These are phyloP conservation scores for Machimus atricapillus DNA, from an alignment of 2,888 invertebrate genomes.

Conservation along the genomic window DNA sequence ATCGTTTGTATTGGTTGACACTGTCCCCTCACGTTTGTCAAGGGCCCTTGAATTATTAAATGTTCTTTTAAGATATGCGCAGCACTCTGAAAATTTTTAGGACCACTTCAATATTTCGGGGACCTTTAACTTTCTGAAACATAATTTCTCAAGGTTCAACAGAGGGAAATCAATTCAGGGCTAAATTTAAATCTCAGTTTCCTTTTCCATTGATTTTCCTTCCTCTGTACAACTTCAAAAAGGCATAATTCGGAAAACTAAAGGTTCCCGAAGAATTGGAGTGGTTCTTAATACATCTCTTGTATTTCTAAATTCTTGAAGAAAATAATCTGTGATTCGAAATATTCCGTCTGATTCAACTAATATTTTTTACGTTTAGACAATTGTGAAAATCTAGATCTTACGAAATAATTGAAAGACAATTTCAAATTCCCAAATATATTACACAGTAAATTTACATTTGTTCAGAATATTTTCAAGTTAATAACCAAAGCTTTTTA, in stretches of 20 bases:
- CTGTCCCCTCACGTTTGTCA: neutral
- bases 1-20: neutral
- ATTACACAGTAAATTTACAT: neutral
- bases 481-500: neutral
- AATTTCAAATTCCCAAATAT: neutral
- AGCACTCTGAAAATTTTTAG: no score
- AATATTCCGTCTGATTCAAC: neutral
- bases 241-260: no score
- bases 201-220: no score
- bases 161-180: no score
- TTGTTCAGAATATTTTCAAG: neutral
- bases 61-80: neutral
- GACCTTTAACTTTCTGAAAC: no score
- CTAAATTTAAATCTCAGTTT: no score
- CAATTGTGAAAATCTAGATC: neutral
- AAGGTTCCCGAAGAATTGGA: no score
- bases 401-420: neutral
- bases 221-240: no score
- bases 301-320: neutral
- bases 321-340: neutral
- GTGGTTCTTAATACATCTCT: no score
- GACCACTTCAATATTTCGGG: no score
- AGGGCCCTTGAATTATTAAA: neutral
- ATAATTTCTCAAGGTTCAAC: no score
- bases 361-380: neutral